phyloP scores from a whole-genome alignment of 2,888 invertebrate species.

The Ethmia dodecea region DNA sequence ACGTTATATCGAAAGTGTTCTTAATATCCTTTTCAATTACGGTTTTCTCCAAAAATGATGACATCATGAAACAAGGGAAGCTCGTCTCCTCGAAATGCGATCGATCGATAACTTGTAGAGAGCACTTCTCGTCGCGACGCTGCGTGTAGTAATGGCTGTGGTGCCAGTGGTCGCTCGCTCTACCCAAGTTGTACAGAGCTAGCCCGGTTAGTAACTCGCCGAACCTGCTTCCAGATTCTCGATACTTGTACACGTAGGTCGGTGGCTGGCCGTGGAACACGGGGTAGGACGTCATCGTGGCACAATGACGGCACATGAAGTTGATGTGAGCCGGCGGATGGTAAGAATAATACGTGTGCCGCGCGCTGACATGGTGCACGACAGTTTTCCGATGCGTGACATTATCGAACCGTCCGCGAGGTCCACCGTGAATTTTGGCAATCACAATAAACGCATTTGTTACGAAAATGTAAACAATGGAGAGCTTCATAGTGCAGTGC shows the following conservation, averaged over 20 bases:
- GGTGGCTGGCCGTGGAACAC: constrained; percentile 59
- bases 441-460: constrained; percentile 24
- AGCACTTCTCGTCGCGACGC: constrained; percentile 47
- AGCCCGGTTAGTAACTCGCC: constrained; percentile 55
- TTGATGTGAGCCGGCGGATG: constrained; percentile 55
- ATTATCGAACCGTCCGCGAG: constrained; percentile 34
- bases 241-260: constrained; percentile 56
- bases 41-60: constrained; percentile 49
- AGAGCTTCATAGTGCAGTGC: constrained; percentile 49
- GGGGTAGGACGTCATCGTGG: constrained; percentile 45
- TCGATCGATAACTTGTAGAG: constrained; percentile 51
- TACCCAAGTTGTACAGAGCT: constrained; percentile 61
- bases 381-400: constrained; percentile 16
- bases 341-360: constrained; percentile 55
- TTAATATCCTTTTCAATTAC: constrained; percentile 26
- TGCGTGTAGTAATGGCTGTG: constrained; percentile 39
- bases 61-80: constrained; percentile 63
- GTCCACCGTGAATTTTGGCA: constrained; percentile 48
- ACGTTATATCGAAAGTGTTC: constrained; percentile 47
- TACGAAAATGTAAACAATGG: constrained; percentile 29
- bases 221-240: constrained; percentile 50
- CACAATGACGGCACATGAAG: constrained; percentile 52
- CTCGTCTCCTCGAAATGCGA: constrained; percentile 49
- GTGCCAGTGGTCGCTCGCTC: constrained; percentile 36
- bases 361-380: constrained; percentile 42